These are phyloP conservation scores for Lamellibrachia luymesi DNA, from an alignment of 1,140 invertebrate species.

Conservation along the genomic window DNA sequence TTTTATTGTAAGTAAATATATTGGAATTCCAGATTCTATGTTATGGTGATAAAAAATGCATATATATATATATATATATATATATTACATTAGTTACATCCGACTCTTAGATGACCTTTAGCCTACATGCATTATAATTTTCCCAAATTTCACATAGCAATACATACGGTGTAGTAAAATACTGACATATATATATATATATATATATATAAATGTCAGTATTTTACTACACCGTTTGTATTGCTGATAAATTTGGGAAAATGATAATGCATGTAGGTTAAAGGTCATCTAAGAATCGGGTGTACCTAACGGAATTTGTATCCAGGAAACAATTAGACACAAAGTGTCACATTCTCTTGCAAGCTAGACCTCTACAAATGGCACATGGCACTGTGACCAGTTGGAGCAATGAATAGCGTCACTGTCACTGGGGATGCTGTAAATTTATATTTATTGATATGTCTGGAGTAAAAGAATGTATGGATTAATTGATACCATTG, in stretches of 20 bases:
- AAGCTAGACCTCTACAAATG: background rate
- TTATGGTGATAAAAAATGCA: no score
- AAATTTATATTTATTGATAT: background rate
- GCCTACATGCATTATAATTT: no score
- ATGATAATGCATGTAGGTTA: no score
- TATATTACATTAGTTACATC: background rate
- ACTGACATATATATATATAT: no score
- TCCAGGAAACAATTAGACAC: background rate
- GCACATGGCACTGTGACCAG: background rate
- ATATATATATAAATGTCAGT: no score
- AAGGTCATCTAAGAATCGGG: background rate
- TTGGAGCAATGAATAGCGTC: background rate
- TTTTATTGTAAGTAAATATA: background rate
- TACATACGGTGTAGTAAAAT: no score
- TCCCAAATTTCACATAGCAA: no score
- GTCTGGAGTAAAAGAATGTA: background rate
- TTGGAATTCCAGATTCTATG: no score
- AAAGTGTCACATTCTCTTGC: background rate
- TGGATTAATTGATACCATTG: background rate
- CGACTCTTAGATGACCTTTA: background rate
- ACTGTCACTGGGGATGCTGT: background rate
- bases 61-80: background rate
- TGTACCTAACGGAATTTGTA: background rate
- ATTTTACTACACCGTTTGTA: no score
- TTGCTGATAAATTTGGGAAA: no score